These are phyloP conservation scores for Heptranchias perlo DNA, from an alignment of 2,113 vertebrate species.

Conservation along the genomic window DNA sequence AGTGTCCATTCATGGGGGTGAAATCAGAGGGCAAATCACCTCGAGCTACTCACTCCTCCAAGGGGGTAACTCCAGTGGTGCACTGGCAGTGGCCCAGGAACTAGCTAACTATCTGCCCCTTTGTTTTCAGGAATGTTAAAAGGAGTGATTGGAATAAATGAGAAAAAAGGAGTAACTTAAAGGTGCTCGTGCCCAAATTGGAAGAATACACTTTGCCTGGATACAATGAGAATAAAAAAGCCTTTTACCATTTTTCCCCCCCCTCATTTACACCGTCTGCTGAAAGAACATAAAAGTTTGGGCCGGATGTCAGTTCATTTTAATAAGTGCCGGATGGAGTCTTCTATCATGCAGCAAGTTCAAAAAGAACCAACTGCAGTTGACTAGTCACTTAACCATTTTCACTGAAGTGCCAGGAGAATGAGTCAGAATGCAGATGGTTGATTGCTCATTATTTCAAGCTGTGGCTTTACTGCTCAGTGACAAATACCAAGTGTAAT, in stretches of 20 bases:
- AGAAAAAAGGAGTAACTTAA: neutral
- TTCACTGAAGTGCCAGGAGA: neutral
- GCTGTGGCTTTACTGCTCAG: neutral
- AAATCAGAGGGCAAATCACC: neutral
- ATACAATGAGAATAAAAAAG: neutral
- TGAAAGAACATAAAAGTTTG: neutral
- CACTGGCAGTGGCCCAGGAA: too few relatives aligned
- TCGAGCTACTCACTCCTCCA: neutral
- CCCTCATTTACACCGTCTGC: neutral
- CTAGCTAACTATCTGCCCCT: too few relatives aligned
- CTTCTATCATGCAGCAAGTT: neutral
- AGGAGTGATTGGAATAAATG: neutral
- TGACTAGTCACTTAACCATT: neutral
- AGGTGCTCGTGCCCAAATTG: neutral
- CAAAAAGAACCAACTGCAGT: neutral
- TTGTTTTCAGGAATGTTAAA: neutral
- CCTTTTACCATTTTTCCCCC: neutral
- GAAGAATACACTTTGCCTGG: too few relatives aligned
- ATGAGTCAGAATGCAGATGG: slow-evolving; percentile 3
- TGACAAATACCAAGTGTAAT: too few relatives aligned
- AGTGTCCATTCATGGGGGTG: neutral
- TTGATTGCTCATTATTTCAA: neutral
- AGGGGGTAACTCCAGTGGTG: neutral
- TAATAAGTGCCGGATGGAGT: neutral
- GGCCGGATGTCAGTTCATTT: neutral